These are phyloP conservation scores for Tamandua tetradactyla DNA, from an alignment of 2,797 vertebrate species.

Conservation along the genomic window DNA sequence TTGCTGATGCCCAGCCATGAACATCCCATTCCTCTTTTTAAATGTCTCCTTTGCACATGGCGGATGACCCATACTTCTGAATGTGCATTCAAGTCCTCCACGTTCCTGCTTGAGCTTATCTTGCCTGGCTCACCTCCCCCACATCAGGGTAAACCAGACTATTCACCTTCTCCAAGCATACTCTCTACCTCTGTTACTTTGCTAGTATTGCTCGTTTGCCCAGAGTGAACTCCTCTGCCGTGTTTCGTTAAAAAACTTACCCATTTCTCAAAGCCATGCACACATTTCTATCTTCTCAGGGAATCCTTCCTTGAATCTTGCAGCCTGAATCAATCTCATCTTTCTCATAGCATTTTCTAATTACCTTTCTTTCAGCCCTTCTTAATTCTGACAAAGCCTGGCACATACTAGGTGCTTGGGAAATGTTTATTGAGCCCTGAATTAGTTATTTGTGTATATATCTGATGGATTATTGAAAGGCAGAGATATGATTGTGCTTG, in stretches of 20 bases:
- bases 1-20: background rate
- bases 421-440: background rate
- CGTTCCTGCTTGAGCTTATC: background rate
- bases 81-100: rapidly evolving
- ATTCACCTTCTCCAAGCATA: background rate
- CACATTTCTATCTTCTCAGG: background rate
- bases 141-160: background rate
- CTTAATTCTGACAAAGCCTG: background rate
- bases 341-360: background rate
- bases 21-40: background rate
- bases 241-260: background rate
- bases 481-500: background rate
- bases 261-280: background rate
- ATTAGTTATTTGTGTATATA: background rate
- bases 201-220: background rate
- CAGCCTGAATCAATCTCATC: background rate
- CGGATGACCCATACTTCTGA: background rate
- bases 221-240: background rate
- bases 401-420: background rate
- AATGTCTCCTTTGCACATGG: background rate
- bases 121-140: background rate
- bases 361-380: background rate
- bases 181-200: background rate
- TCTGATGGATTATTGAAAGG: background rate
- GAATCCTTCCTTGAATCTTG: background rate